Evolutionary conservation across 2,797 vertebrate species (phyloP).

Genomic region (Sitta carolinensis): DNA sequence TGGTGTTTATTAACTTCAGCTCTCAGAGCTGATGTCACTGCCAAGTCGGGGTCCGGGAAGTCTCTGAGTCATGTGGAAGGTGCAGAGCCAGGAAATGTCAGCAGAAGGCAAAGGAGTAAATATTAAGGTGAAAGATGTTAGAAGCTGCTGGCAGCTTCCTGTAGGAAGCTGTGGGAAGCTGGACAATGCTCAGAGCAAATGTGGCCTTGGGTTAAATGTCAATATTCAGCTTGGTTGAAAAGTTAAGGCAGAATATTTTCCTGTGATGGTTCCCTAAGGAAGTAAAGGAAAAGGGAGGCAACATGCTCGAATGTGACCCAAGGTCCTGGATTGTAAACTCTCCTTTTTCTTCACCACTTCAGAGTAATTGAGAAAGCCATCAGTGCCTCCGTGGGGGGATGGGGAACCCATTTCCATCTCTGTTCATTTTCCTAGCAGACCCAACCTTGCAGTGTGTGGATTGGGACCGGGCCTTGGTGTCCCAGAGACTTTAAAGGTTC

Average conservation of each 20-base stretch:
- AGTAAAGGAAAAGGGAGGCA: background rate
- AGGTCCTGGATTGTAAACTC: background rate
- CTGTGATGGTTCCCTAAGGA: background rate
- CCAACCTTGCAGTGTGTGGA: too few relatives aligned
- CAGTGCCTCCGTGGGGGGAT: rapidly evolving
- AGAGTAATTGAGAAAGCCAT: background rate
- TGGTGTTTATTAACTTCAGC: background rate
- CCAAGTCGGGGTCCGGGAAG: background rate
- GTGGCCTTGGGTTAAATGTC: background rate
- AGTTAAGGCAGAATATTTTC: background rate
- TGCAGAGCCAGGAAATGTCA: background rate
- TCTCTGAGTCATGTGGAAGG: background rate
- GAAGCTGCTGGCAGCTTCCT: background rate
- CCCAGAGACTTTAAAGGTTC: background rate
- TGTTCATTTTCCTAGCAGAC: background rate
- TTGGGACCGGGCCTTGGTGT: background rate
- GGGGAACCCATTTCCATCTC: background rate
- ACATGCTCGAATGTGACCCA: background rate
- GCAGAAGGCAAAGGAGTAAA: background rate
- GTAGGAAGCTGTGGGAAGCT: background rate
- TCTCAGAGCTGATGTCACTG: background rate
- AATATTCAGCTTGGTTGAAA: background rate
- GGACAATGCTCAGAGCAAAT: background rate
- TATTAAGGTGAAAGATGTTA: background rate
- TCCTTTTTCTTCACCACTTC: background rate